Percentiles rank a stretch among this genome's conserved stretches.
phyloP scores from a whole-genome alignment of 2,113 vertebrate genomes.

The Pachyramphus minor region DNA sequence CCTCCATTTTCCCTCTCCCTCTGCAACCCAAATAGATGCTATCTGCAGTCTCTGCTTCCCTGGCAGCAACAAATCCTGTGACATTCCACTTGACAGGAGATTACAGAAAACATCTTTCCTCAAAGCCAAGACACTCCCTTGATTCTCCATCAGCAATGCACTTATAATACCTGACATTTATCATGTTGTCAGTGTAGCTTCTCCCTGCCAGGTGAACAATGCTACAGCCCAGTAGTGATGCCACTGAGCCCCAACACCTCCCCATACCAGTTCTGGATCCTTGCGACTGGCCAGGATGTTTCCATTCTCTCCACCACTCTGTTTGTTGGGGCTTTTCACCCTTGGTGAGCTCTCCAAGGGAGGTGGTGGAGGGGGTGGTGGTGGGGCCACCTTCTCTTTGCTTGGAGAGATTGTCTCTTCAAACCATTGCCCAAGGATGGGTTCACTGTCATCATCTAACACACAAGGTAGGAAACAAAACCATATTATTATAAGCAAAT shows the following conservation, averaged over 20 bases:
- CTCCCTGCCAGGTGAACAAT: background rate
- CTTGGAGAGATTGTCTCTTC: constrained; percentile 98
- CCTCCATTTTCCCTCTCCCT: background rate
- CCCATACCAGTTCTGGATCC: constrained; percentile 92
- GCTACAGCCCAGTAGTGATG: background rate
- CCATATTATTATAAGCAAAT: background rate
- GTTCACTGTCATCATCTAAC: constrained; percentile 96
- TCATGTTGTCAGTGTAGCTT: fast-evolving
- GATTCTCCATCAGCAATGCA: background rate
- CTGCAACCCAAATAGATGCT: background rate
- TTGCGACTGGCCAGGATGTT: constrained; percentile 97
- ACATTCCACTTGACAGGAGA: background rate
- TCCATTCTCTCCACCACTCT: constrained; percentile 88
- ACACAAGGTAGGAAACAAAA: background rate
- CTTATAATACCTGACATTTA: background rate
- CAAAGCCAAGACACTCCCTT: background rate
- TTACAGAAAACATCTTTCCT: background rate
- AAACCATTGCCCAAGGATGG: constrained; percentile 98
- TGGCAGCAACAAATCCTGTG: background rate
- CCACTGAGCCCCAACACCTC: background rate
- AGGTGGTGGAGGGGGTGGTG: constrained; percentile 87
- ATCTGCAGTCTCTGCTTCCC: background rate
- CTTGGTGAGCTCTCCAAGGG: constrained; percentile 91
- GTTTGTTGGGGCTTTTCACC: constrained; percentile 94
- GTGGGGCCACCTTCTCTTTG: constrained; percentile 93